Percentiles rank a stretch among this genome's conserved stretches.
These are phyloP conservation scores for Crambe crambe DNA, from an alignment of 37 sponge, comb jelly and placozoan genomes.

Conservation along the genomic window DNA sequence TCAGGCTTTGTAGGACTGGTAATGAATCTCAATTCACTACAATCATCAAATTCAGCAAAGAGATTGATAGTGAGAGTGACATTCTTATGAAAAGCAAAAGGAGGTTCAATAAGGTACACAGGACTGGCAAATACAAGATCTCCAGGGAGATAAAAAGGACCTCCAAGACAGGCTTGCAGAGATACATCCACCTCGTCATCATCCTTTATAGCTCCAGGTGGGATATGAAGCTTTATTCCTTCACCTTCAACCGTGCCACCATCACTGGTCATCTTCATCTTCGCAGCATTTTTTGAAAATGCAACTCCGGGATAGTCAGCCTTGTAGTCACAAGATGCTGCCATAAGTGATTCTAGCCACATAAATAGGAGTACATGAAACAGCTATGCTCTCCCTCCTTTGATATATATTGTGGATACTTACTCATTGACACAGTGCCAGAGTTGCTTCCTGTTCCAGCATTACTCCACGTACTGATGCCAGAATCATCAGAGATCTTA, in stretches of 20 bases:
- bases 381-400: too few species aligned
- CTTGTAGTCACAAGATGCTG: too few species aligned
- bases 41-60: slow-evolving; percentile 10
- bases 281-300: background rate
- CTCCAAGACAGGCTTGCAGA: slow-evolving; percentile 13
- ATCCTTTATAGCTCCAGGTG: background rate
- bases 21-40: slow-evolving; percentile 4
- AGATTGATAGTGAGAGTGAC: background rate
- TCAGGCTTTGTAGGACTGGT: slow-evolving; percentile 11
- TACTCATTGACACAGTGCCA: background rate
- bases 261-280: background rate
- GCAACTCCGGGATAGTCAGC: slow-evolving; percentile 10
- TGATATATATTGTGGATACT: too few species aligned
- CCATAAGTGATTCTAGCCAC: too few species aligned
- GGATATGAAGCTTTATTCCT: background rate
- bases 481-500: too few species aligned
- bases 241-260: slow-evolving; percentile 1
- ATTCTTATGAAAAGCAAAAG: slow-evolving; percentile 1
- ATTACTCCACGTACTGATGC: background rate
- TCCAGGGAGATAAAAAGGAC: slow-evolving; percentile 16
- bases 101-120: slow-evolving; percentile 7
- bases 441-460: background rate
- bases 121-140: slow-evolving; percentile 18
- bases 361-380: too few species aligned
- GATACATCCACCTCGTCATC: background rate